Evolutionary conservation across 2,797 vertebrate species (phyloP), one percentile per base, ranked within the genome.

Genomic region (Peromyscus aztecus): DNA sequence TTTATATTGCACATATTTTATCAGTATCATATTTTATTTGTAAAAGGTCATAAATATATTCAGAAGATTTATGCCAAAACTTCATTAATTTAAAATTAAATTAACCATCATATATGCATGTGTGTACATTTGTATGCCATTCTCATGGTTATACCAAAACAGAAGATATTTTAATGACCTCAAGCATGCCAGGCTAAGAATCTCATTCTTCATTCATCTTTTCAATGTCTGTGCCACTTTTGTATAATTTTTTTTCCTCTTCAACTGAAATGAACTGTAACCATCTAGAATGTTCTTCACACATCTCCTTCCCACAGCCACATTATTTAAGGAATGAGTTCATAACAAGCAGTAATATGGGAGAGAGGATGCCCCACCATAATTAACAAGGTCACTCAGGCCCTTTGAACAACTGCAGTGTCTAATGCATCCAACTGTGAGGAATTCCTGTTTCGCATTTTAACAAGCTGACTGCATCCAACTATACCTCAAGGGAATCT

Each of bases 391-490:
- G 77, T 94, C 59, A 13, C 88, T 85, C 78, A 21, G 27, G 76
- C 67, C 82, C 61, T 93, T 90, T 90, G 59, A 96, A 97, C 90
- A 97, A 93, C 95, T 97, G 94, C 90, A 89, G 24, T 4, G 7
- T 89, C 75, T 84, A 61, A 94, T 76, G n/a, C 83, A 81, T 63
- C 78, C 93, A 84, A 83, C 85, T 59, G 77, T 77, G 78, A 94
- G 49, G 63, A 78, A 43, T 71, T 49, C 69, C 0, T 87, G 69
- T 37, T 86, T 61, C 90, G 92, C 52, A 82, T 94, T 94, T 87
- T 92, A 94, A 94, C 93, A 97, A 75, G 91, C 83, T 96, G 65
- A 97, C 55, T 46, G 83, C 87, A 93, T 49, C 71, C 43, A 76
- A 40, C 9, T 61, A 89, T 80, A 87, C 49, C 71, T 97, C 94